Percentiles rank a stretch among this genome's conserved stretches.
Evolutionary conservation across 2,113 vertebrate species (phyloP).

Genomic region (human): DNA sequence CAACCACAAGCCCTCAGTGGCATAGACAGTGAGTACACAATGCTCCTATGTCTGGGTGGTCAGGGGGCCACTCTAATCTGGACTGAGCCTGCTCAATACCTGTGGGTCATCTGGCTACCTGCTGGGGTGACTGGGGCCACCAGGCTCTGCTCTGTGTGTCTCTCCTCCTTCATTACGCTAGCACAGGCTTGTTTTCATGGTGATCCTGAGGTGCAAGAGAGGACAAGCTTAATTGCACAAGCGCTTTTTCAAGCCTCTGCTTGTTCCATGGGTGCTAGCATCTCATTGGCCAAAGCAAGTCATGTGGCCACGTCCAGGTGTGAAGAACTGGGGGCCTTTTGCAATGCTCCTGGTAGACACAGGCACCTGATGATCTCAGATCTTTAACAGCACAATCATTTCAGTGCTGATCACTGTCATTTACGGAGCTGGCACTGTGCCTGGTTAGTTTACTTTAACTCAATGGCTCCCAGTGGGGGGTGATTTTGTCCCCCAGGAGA

Average conservation of each 20-base stretch:
- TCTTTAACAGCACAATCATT: neutral
- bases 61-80: neutral
- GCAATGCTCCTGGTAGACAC: neutral
- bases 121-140: neutral
- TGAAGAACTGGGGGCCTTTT: neutral
- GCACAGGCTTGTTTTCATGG: neutral
- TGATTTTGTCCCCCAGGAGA: neutral
- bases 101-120: neutral
- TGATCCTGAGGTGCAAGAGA: neutral
- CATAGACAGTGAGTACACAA: rapidly evolving
- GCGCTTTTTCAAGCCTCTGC: neutral
- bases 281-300: neutral
- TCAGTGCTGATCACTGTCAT: neutral
- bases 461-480: neutral
- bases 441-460: neutral
- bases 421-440: neutral
- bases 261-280: neutral
- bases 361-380: neutral
- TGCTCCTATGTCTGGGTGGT: neutral
- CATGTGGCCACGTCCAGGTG: neutral
- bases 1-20: neutral
- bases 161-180: neutral
- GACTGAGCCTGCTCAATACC: neutral
- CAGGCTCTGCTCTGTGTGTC: rapidly evolving
- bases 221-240: neutral